Evolutionary conservation across 2,797 vertebrate species (phyloP), one percentile per base, ranked within the genome.

Genomic region (Ctenopoma kingsleyae): DNA sequence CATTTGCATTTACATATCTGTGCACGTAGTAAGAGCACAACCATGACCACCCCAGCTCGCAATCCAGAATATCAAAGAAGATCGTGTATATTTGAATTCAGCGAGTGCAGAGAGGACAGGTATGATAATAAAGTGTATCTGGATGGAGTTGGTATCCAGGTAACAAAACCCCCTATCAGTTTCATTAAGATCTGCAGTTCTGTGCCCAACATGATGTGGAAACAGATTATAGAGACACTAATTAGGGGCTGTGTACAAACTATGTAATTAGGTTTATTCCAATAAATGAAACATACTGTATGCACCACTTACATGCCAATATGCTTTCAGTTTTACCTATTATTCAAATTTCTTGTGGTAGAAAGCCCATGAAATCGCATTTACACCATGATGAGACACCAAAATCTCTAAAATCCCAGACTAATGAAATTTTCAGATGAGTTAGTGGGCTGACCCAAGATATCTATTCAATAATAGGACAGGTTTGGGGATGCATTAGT

Each of bases 121-220:
- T 71, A 67, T 76, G 63, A 67, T 91, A 86, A 91, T 87, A 78
- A 59, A 82, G 85, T 63, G 59, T 69, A 83, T 89, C 67, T 78
- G 70, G 76, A 80, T 78, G 67, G 68, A 77, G 67, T 65, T 62
- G 82, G 89, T 92, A 88, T 91, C 85, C 90, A 91, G 87, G 91
- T 91, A 91, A 91, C 87, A 61, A 74, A 76, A 78, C 46, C 54
- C 5, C 48, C 88, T 83, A 91, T 88, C 83, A 66, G 60, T 60
- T 74, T 89, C 84, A 60, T 69, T 79, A 76, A 69, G 48, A 74
- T 75, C 55, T 69, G 48, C 66, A 67, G 54, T 43, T 32, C 58
- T 44, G 61, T 72, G 60, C 49, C 65, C 46, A 44, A 59, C 54
- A 71, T 63, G 48, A 72, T 55, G 44, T 51, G 52, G 27, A 71